Conservation (phyloP, 2,888 invertebrate species). For the Andrena praecox region DNA sequence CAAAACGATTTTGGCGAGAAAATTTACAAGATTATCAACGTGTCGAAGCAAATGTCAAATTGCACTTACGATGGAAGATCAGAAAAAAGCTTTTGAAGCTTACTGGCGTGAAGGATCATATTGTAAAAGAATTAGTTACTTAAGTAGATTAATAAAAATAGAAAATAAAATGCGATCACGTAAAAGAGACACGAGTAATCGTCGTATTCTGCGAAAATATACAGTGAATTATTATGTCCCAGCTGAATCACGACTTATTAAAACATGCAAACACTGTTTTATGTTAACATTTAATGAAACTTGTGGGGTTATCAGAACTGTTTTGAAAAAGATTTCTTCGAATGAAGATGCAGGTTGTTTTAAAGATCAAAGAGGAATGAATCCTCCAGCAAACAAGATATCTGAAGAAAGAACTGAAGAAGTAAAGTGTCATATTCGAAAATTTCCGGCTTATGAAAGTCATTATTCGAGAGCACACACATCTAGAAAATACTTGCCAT, state of each 20-base stretch:
- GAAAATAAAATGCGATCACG: not conserved
- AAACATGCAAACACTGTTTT: not conserved
- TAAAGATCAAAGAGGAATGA: not conserved
- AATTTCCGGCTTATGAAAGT: not conserved
- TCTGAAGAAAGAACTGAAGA: not conserved
- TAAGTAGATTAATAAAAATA: not conserved
- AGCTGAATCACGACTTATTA: not conserved
- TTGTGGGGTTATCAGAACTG: not conserved
- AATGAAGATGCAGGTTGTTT: not conserved
- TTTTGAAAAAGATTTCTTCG: not conserved
- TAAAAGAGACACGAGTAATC: not conserved
- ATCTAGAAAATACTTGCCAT: not conserved
- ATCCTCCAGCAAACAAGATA: not conserved
- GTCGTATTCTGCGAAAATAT: not conserved
- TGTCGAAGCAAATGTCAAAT: not conserved
- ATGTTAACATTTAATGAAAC: not conserved
- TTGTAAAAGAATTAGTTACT: not conserved
- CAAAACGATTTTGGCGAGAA: not conserved
- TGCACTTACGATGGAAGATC: not conserved
- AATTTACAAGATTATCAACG: not conserved
- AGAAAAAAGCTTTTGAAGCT: not conserved
- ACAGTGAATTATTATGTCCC: not conserved
- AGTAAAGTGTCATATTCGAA: constrained; percentile 1
- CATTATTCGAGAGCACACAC: not conserved
- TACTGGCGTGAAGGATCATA: not conserved